These are phyloP conservation scores for Sebastes reedi DNA, from an alignment of 2,797 vertebrate species.

Conservation along the genomic window DNA sequence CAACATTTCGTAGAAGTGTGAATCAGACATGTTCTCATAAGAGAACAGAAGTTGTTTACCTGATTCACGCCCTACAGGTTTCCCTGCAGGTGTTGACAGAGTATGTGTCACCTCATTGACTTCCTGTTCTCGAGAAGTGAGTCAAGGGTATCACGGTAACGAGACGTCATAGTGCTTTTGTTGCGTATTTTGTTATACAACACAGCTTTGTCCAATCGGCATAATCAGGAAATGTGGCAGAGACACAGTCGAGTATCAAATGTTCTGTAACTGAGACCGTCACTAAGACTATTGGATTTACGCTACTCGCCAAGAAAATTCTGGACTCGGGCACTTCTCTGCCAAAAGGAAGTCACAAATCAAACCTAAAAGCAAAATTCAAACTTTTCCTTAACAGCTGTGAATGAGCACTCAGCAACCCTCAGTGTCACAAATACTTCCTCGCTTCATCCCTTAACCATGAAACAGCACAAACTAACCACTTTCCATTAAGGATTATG, in stretches of 20 bases:
- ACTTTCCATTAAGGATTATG: background rate
- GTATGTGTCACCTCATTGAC: conserved; percentile 18
- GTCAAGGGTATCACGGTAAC: conserved; percentile 2
- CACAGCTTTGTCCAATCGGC: background rate
- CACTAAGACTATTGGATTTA: conserved; percentile 21
- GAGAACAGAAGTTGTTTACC: conserved; percentile 10
- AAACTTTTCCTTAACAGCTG: conserved; percentile 28
- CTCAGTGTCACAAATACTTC: background rate
- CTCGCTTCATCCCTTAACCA: background rate
- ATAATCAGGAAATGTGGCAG: background rate
- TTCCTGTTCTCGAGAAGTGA: conserved; percentile 29
- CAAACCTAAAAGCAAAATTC: conserved; percentile 25
- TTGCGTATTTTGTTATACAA: conserved; percentile 17
- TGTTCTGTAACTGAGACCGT: conserved; percentile 14
- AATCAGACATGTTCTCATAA: conserved; percentile 57
- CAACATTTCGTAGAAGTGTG: background rate
- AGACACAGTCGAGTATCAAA: background rate
- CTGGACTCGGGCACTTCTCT: background rate
- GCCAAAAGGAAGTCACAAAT: conserved; percentile 52
- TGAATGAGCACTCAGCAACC: background rate
- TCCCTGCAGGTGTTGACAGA: conserved; percentile 45
- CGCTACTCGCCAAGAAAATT: background rate
- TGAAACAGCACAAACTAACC: background rate
- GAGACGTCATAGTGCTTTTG: background rate
- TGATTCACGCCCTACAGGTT: conserved; percentile 27